phyloP scores from a whole-genome alignment of 2,113 vertebrate species.

The Blennius ocellaris region DNA sequence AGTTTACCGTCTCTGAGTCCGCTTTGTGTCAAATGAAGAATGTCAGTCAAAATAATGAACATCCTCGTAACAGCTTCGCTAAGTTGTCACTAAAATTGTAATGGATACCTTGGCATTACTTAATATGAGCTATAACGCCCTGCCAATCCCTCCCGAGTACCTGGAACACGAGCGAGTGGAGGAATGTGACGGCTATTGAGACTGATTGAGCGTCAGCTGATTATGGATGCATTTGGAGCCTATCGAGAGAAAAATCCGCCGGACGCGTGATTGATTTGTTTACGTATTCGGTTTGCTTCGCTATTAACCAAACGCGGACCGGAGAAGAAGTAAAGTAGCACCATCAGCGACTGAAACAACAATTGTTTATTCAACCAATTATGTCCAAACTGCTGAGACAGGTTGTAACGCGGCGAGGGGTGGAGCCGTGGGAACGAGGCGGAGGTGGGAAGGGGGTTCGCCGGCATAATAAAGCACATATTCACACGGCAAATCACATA shows the following conservation, averaged over 20 bases:
- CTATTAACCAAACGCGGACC: conserved; percentile 6
- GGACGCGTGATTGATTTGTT: background rate
- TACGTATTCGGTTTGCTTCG: background rate
- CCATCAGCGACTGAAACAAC: conserved; percentile 20
- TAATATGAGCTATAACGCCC: conserved; percentile 6
- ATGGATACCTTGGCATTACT: conserved; percentile 33
- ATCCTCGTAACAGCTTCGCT: conserved; percentile 41
- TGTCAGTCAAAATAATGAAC: conserved; percentile 58
- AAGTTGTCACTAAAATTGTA: conserved; percentile 30
- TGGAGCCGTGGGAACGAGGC: conserved; percentile 27
- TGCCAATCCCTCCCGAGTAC: conserved; percentile 2
- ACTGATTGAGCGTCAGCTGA: background rate
- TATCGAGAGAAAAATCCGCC: conserved; percentile 21
- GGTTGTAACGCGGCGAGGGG: conserved; percentile 36
- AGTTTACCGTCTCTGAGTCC: conserved; percentile 25
- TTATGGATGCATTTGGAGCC: conserved; percentile 7
- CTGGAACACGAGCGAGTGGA: conserved; percentile 10
- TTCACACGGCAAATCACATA: conserved; percentile 46
- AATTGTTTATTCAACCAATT: conserved; percentile 57
- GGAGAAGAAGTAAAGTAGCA: conserved; percentile 25
- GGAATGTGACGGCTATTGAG: background rate
- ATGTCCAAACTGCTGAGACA: conserved; percentile 57
- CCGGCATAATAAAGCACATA: conserved; percentile 52
- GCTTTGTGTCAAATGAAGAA: conserved; percentile 19
- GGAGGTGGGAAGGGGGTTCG: conserved; percentile 31